Conservation (phyloP, 2,113 vertebrate species). For the Meriones unguiculatus region DNA sequence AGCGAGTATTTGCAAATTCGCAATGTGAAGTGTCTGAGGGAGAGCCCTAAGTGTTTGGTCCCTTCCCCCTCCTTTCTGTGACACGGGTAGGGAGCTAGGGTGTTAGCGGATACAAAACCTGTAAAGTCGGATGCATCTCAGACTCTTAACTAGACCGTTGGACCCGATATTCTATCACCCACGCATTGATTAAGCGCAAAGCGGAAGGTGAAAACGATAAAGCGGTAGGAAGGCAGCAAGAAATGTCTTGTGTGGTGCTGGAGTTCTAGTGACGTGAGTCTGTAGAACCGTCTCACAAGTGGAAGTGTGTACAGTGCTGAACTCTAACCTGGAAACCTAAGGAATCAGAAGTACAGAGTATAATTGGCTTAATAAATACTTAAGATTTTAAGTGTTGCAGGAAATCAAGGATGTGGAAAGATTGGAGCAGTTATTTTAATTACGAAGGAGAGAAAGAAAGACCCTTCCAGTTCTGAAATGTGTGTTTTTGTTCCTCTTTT, state of each 20-base stretch:
- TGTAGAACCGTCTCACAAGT: slow-evolving; percentile 12
- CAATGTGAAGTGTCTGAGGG: slow-evolving; percentile 29
- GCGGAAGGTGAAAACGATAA: neutral
- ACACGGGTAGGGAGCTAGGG: neutral
- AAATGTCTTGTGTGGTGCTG: neutral
- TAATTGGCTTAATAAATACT: neutral
- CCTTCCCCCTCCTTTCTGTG: slow-evolving; percentile 9
- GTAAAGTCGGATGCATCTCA: neutral
- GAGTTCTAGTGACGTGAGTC: neutral
- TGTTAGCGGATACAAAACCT: neutral
- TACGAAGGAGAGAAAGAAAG: neutral
- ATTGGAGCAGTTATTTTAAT: neutral
- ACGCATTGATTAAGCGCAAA: neutral
- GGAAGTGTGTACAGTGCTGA: neutral
- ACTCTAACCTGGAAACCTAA: neutral
- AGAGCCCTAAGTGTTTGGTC: neutral
- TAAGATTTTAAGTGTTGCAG: slow-evolving; percentile 28
- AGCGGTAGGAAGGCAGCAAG: neutral
- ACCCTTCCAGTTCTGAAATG: slow-evolving; percentile 15
- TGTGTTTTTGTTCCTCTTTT: slow-evolving; percentile 44
- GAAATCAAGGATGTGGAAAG: slow-evolving; percentile 25
- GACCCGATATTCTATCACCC: neutral
- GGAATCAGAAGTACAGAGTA: neutral
- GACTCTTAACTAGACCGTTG: neutral
- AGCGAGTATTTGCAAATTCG: slow-evolving; percentile 38